Evolutionary conservation across 2,797 vertebrate species (phyloP).

Genomic region (Molossus molossus): DNA sequence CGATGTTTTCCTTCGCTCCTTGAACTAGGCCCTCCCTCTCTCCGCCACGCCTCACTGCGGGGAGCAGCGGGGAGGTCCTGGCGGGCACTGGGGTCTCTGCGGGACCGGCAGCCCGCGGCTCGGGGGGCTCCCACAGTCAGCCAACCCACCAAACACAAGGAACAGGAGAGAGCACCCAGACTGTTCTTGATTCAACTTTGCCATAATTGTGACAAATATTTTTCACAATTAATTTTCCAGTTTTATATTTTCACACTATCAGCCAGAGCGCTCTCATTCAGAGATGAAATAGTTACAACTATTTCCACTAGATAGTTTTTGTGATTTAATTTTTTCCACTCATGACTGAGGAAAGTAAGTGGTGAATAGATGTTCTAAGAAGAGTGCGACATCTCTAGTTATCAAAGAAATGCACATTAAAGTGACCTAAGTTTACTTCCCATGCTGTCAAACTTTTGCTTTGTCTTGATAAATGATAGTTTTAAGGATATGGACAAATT

Average conservation of each 20-base stretch:
- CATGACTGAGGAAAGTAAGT: not conserved
- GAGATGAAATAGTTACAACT: conserved; percentile 6
- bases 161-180: not conserved
- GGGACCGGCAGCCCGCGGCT: not conserved
- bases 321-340: not conserved
- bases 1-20: not conserved
- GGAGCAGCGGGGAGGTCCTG: not conserved
- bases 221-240: conserved; percentile 1
- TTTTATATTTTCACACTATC: not conserved
- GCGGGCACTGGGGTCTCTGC: not conserved
- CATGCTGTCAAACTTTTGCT: not conserved
- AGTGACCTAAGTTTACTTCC: not conserved
- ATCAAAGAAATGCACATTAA: conserved; percentile 46
- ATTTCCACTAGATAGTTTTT: conserved; percentile 21
- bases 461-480: not conserved
- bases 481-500: not conserved
- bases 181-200: not conserved
- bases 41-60: not conserved
- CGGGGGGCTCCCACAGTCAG: not conserved
- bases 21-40: not conserved
- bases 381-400: not conserved
- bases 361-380: not conserved
- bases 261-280: not conserved
- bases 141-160: not conserved
- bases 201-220: not conserved